These are phyloP conservation scores for Australoheros facetus DNA, from an alignment of 2,797 vertebrate genomes.

Conservation along the genomic window DNA sequence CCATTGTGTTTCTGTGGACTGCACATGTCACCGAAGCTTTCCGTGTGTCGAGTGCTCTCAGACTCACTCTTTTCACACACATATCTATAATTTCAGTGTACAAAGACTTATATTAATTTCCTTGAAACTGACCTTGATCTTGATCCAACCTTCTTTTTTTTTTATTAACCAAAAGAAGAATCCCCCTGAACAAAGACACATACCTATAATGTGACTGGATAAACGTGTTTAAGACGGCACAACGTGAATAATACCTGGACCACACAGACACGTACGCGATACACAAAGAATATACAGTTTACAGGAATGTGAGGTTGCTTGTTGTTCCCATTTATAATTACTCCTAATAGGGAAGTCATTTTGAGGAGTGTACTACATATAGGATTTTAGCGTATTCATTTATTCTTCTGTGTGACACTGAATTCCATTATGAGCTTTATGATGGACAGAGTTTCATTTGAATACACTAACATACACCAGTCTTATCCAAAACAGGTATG, in stretches of 20 bases:
- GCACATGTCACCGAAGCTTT: conserved; percentile 42
- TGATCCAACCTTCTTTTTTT: background rate
- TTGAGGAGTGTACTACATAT: background rate
- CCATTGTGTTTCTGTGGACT: conserved; percentile 47
- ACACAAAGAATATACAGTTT: background rate
- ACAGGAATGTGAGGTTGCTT: conserved; percentile 35
- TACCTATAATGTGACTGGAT: background rate
- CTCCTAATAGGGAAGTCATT: background rate
- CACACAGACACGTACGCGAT: no score
- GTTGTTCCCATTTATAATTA: conserved; percentile 24
- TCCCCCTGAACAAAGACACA: background rate
- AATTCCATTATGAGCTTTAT: no score
- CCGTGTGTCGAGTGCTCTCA: conserved; percentile 13
- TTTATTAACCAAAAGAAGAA: background rate
- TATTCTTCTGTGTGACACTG: background rate
- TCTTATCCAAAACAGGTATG: background rate
- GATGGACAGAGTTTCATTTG: background rate
- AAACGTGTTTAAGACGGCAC: background rate
- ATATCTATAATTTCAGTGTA: background rate
- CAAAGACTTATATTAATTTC: background rate
- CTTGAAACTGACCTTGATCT: background rate
- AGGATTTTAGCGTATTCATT: background rate
- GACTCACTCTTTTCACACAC: conserved; percentile 3
- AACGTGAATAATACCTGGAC: background rate
- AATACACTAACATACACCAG: background rate